phyloP scores from a whole-genome alignment of 2,797 vertebrate species.

The Labroides dimidiatus region DNA sequence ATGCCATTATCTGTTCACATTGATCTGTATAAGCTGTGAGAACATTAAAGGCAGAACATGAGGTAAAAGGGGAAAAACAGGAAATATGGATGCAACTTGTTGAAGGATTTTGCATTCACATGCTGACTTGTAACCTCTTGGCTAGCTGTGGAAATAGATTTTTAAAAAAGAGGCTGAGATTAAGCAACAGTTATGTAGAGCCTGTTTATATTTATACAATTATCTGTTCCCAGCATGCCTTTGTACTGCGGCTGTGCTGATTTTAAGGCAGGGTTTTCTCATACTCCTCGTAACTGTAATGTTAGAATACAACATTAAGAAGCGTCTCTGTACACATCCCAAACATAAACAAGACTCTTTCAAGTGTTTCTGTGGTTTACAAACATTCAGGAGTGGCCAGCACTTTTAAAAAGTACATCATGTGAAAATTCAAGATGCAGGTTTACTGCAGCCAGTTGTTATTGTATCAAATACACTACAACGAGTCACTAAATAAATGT shows the following conservation, averaged over 20 bases:
- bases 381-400: not conserved
- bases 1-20: slow-evolving; percentile 38
- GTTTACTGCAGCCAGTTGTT: not conserved
- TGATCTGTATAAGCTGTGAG: slow-evolving; percentile 11
- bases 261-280: slow-evolving; percentile 41
- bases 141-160: slow-evolving; percentile 6
- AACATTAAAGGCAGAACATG: slow-evolving; percentile 19
- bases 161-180: slow-evolving; percentile 22
- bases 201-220: slow-evolving; percentile 59
- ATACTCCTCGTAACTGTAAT: not conserved
- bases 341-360: slow-evolving; percentile 26
- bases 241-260: slow-evolving; percentile 26
- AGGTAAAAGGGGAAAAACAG: slow-evolving; percentile 13
- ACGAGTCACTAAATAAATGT: slow-evolving; percentile 11
- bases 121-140: slow-evolving; percentile 48
- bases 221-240: slow-evolving; percentile 42
- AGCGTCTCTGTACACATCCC: slow-evolving; percentile 1
- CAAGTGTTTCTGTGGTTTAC: slow-evolving; percentile 26
- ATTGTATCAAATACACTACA: not conserved
- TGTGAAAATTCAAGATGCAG: not conserved
- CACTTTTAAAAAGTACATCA: not conserved
- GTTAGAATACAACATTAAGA: slow-evolving; percentile 25
- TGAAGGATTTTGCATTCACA: slow-evolving; percentile 48
- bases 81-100: slow-evolving; percentile 10
- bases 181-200: slow-evolving; percentile 44